Evolutionary conservation across 2,113 vertebrate species (phyloP).

Genomic region (Lasiurus borealis): DNA sequence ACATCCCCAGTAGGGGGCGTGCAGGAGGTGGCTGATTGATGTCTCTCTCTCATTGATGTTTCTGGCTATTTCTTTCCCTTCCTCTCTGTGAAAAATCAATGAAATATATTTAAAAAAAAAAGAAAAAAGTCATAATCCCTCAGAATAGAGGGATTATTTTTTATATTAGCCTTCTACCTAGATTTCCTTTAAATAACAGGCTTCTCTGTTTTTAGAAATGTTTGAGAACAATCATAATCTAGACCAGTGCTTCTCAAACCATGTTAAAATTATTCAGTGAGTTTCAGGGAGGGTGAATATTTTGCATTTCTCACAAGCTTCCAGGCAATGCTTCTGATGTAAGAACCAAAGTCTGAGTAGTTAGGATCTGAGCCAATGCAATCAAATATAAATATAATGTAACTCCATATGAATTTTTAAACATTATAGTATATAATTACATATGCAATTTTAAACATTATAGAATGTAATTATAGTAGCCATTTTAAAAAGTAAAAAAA

Average conservation of each 20-base stretch:
- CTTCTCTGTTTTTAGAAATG: neutral
- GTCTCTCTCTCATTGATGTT: too few species aligned
- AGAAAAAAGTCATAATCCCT: neutral
- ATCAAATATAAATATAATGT: neutral
- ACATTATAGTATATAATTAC: neutral
- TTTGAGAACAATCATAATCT: neutral
- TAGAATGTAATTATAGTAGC: too few species aligned
- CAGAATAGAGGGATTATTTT: neutral
- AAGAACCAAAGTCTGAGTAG: neutral
- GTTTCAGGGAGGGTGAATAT: rapidly evolving
- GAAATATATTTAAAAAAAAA: too few species aligned
- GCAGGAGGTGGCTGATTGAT: too few species aligned
- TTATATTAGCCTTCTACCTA: neutral
- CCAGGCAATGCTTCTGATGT: neutral
- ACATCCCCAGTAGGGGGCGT: too few species aligned
- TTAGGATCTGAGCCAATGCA: neutral
- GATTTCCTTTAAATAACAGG: neutral
- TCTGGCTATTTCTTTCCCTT: too few species aligned
- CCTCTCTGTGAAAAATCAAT: too few species aligned
- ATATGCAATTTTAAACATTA: neutral
- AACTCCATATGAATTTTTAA: neutral
- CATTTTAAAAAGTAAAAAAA: neutral
- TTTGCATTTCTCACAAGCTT: too few species aligned
- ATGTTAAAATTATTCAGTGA: neutral
- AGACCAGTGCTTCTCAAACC: neutral